Conservation (phyloP, 2,113 vertebrate species). For the Nerophis lumbriciformis region DNA sequence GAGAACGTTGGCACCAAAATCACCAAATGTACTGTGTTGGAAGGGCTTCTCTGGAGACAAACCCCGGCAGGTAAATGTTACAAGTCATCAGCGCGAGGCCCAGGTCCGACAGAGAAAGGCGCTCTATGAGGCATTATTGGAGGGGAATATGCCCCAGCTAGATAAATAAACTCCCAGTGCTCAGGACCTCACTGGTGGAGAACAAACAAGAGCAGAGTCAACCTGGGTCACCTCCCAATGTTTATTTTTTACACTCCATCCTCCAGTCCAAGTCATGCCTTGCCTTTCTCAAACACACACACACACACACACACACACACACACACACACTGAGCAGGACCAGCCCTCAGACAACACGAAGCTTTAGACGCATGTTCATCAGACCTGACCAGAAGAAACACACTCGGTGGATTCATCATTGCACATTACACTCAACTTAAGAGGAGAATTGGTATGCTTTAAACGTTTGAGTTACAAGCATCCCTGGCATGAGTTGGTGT, state of each 20-base stretch:
- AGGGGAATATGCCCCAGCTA: slow-evolving; percentile 77
- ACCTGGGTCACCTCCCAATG: slow-evolving; percentile 78
- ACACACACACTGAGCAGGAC: slow-evolving; percentile 32
- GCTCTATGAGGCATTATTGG: slow-evolving; percentile 76
- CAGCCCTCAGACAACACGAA: slow-evolving; percentile 52
- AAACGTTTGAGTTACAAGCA: too few relatives aligned
- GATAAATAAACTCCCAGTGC: slow-evolving; percentile 79
- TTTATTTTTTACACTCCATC: slow-evolving; percentile 67
- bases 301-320: not conserved
- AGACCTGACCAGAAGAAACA: slow-evolving; percentile 26
- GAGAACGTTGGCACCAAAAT: slow-evolving; percentile 35
- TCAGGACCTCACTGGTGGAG: slow-evolving; percentile 79
- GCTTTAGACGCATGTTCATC: slow-evolving; percentile 36
- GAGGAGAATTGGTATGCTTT: too few relatives aligned
- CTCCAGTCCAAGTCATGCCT: slow-evolving; percentile 16
- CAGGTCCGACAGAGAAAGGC: slow-evolving; percentile 71
- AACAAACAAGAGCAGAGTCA: slow-evolving; percentile 79
- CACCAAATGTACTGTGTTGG: slow-evolving; percentile 58
- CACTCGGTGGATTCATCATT: not conserved
- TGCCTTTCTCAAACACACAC: slow-evolving; percentile 33
- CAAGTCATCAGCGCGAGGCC: slow-evolving; percentile 71
- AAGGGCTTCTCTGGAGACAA: slow-evolving; percentile 70
- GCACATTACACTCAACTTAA: too few relatives aligned
- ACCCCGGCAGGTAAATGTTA: slow-evolving; percentile 73
- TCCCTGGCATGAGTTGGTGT: too few relatives aligned